Conservation (phyloP, 2,113 vertebrate species). For the Heloderma charlesbogerti region DNA sequence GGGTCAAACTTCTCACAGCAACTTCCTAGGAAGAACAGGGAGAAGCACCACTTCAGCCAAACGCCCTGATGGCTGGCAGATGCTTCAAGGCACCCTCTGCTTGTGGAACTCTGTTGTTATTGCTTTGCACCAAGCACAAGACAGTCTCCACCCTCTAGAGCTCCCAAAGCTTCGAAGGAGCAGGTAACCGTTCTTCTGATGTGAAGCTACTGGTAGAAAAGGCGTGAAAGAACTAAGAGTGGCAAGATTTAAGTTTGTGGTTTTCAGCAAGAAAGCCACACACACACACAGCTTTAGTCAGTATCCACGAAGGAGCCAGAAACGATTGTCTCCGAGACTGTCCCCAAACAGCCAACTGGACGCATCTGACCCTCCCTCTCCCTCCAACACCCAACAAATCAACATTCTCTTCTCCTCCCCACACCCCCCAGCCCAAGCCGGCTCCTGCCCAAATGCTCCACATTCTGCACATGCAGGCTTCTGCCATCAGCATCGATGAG, state of each 20-base stretch:
- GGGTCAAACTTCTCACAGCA: conserved; percentile 85
- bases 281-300: background rate
- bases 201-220: background rate
- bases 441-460: no score
- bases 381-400: background rate
- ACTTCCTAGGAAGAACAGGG: conserved; percentile 82
- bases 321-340: no score
- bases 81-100: no score
- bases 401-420: background rate
- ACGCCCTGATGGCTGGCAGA: no score
- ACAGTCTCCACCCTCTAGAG: background rate
- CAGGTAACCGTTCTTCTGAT: background rate
- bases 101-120: no score
- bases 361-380: background rate
- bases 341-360: no score
- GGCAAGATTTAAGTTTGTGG: background rate
- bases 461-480: background rate
- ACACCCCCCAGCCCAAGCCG: no score
- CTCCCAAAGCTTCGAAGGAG: background rate
- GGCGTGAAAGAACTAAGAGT: background rate
- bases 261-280: background rate
- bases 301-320: no score
- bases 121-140: background rate
- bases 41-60: background rate
- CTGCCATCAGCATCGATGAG: background rate